These are phyloP conservation scores for Anguilla anguilla DNA, from an alignment of 2,797 vertebrate species.

Conservation along the genomic window DNA sequence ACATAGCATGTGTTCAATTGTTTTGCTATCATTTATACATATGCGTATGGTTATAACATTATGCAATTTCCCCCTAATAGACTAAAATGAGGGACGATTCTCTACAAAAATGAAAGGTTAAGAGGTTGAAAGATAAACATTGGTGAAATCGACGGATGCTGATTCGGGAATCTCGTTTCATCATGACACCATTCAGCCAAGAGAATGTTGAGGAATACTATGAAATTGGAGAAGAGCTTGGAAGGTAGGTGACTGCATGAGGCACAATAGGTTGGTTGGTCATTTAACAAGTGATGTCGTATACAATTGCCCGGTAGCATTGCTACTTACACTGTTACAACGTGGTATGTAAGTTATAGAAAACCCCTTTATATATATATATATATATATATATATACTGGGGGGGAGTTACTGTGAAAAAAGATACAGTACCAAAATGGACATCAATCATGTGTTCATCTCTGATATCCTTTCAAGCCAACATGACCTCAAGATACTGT, in stretches of 20 bases:
- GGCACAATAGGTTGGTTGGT: not conserved
- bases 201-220: constrained; percentile 91
- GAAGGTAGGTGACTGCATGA: constrained; percentile 73
- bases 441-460: not conserved
- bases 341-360: not conserved
- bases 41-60: not conserved
- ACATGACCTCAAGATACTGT: not conserved
- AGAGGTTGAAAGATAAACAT: constrained; percentile 19
- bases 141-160: constrained; percentile 52
- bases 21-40: not conserved
- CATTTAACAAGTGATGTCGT: not conserved
- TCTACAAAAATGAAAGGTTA: constrained; percentile 23
- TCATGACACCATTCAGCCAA: constrained; percentile 90
- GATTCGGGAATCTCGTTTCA: constrained; percentile 58
- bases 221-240: constrained; percentile 88
- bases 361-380: not conserved
- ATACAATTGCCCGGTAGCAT: not conserved
- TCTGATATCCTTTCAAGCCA: not conserved
- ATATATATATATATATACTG: no score
- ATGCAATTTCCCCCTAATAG: not conserved
- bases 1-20: not conserved
- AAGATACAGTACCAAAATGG: not conserved
- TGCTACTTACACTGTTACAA: not conserved
- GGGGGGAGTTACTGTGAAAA: not conserved
- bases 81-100: constrained; percentile 33